Evolutionary conservation across 1,140 invertebrate species (phyloP).

Genomic region (Brachionus sp.): DNA sequence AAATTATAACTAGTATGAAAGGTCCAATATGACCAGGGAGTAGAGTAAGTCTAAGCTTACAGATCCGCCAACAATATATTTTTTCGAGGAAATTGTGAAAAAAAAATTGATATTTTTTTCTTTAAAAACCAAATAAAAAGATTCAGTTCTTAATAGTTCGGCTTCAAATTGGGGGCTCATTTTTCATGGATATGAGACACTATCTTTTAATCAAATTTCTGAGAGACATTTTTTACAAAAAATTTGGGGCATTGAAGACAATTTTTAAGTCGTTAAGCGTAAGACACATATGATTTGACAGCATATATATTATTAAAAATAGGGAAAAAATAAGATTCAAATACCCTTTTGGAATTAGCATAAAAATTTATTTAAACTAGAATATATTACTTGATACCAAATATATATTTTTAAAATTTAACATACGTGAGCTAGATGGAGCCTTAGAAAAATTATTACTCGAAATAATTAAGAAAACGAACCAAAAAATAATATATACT

Average conservation of each 20-base stretch:
- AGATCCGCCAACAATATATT: too few relatives aligned
- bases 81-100: too few relatives aligned
- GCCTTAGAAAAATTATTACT: background rate
- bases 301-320: background rate
- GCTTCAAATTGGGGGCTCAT: too few relatives aligned
- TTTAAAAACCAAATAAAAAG: too few relatives aligned
- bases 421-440: background rate
- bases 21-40: too few relatives aligned
- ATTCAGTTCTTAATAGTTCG: too few relatives aligned
- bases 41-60: too few relatives aligned
- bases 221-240: too few relatives aligned
- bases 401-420: background rate
- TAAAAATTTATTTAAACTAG: background rate
- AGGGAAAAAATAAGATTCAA: background rate
- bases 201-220: too few relatives aligned
- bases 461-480: background rate
- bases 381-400: background rate
- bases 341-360: background rate
- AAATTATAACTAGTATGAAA: too few relatives aligned
- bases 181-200: too few relatives aligned
- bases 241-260: background rate
- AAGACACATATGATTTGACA: constrained; percentile 14
- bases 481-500: constrained; percentile 6
- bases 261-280: background rate
- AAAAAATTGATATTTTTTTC: too few relatives aligned